phyloP scores from a whole-genome alignment of 2,888 invertebrate genomes.

The Drepana falcataria region DNA sequence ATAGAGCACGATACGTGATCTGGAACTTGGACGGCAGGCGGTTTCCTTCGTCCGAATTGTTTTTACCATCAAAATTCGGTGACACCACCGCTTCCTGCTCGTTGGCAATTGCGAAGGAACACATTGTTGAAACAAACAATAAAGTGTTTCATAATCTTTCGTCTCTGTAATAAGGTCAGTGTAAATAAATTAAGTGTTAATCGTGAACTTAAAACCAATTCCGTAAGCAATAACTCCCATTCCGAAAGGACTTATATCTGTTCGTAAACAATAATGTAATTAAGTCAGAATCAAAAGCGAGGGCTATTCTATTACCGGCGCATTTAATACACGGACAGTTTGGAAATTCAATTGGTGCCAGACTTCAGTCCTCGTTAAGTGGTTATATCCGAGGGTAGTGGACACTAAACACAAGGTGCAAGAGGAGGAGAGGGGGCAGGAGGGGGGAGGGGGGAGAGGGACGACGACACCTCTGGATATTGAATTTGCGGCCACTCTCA shows the following conservation, averaged over 20 bases:
- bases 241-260: neutral
- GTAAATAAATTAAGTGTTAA: constrained; percentile 16
- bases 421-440: constrained; percentile 16
- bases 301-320: constrained; percentile 11
- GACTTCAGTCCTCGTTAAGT: constrained; percentile 73
- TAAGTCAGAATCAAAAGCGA: constrained; percentile 19
- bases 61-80: no score
- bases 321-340: constrained; percentile 26
- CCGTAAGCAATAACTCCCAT: constrained; percentile 2
- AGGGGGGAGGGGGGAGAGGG: constrained; percentile 14
- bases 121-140: no score
- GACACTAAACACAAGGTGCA: constrained; percentile 63
- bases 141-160: no score
- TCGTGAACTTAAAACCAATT: no score
- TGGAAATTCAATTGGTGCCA: constrained; percentile 69
- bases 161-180: neutral
- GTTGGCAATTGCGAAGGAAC: no score
- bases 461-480: constrained; percentile 71
- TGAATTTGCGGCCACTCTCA: constrained; percentile 73
- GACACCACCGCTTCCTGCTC: no score
- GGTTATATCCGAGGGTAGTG: constrained; percentile 67
- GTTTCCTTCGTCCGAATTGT: constrained; percentile 9
- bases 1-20: constrained; percentile 29
- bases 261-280: constrained; percentile 1
- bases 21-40: constrained; percentile 6